A percentile compares a stretch with the other conserved stretches of the same genome.
Evolutionary conservation across 2,888 invertebrate species (phyloP).

Genomic region (Hydrotaea cyrtoneurina): DNA sequence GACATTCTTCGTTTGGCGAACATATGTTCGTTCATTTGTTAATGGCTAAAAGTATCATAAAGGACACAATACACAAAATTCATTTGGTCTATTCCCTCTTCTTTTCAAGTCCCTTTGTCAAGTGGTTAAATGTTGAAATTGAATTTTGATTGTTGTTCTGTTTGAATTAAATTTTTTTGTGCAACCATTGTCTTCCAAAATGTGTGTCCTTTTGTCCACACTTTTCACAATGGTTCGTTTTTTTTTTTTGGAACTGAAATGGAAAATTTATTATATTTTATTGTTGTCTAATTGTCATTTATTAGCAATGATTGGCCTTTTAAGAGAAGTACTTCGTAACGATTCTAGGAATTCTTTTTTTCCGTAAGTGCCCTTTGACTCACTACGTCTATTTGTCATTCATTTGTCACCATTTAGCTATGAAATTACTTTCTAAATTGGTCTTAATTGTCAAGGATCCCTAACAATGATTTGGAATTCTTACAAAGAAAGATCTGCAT

Average conservation of each 20-base stretch:
- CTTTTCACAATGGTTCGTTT: background rate
- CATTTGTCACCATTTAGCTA: constrained; percentile 69
- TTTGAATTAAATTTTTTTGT: constrained; percentile 67
- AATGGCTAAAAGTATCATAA: background rate
- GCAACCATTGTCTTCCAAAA: constrained; percentile 41
- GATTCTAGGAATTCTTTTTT: constrained; percentile 14
- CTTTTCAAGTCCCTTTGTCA: background rate
- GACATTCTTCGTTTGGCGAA: background rate
- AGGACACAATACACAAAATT: background rate
- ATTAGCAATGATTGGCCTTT: constrained; percentile 69
- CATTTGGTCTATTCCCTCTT: background rate
- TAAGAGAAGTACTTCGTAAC: constrained; percentile 37
- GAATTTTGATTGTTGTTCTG: constrained; percentile 70
- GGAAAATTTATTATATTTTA: constrained; percentile 68
- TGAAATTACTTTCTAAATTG: constrained; percentile 68
- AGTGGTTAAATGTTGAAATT: constrained; percentile 67
- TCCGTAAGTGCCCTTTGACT: constrained; percentile 2
- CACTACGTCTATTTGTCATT: constrained; percentile 64
- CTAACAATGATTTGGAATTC: background rate
- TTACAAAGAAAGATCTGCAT: background rate
- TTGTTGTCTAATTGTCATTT: constrained; percentile 64
- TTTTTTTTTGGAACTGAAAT: constrained; percentile 48
- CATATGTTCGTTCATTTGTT: background rate
- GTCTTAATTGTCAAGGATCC: constrained; percentile 42
- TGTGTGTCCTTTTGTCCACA: constrained; percentile 4